Base-by-base conservation (phyloP, 2,888 invertebrate genomes). In the Venusia cambrica region DNA sequence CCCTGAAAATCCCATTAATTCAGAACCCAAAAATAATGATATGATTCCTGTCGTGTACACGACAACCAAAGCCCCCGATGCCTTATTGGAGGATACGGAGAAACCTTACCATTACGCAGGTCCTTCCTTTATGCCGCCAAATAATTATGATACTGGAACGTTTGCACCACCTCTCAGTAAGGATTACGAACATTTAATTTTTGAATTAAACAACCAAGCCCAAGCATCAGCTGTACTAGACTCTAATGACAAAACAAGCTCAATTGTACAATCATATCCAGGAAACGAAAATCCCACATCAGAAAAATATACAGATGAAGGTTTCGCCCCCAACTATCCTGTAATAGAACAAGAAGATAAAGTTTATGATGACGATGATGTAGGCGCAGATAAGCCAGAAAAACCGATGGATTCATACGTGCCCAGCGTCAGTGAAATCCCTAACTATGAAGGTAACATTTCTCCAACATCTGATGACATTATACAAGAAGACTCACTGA, bases 361-460 rank as follows among this genome's bases (percentile, higher is more conserved):
- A 5, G 7, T 14, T 4, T 5, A n/a, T 9, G 17, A 17, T 22
- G 10, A 12, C 8, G n/a, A n/a, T n/a, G n/a, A n/a, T n/a, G n/a
- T n/a, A n/a, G n/a, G n/a, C n/a, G n/a, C n/a, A n/a, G n/a, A n/a
- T n/a, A n/a, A n/a, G n/a, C n/a, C n/a, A n/a, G n/a, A n/a, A n/a
- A n/a, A n/a, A n/a, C n/a, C n/a, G n/a, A n/a, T n/a, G n/a, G n/a
- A n/a, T n/a, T n/a, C n/a, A n/a, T n/a, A n/a, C n/a, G n/a, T n/a
- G n/a, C n/a, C n/a, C n/a, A n/a, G n/a, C n/a, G n/a, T n/a, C n/a
- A n/a, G n/a, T n/a, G n/a, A n/a, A n/a, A n/a, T n/a, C n/a, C n/a
- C n/a, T n/a, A n/a, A n/a, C n/a, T n/a, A n/a, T n/a, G n/a, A n/a
- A 17, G 21, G 2, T 27, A 17, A 13, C 9, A 36, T 12, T 19